phyloP scores from a whole-genome alignment of 1,140 invertebrate genomes.

The Drosophila gunungcola region DNA sequence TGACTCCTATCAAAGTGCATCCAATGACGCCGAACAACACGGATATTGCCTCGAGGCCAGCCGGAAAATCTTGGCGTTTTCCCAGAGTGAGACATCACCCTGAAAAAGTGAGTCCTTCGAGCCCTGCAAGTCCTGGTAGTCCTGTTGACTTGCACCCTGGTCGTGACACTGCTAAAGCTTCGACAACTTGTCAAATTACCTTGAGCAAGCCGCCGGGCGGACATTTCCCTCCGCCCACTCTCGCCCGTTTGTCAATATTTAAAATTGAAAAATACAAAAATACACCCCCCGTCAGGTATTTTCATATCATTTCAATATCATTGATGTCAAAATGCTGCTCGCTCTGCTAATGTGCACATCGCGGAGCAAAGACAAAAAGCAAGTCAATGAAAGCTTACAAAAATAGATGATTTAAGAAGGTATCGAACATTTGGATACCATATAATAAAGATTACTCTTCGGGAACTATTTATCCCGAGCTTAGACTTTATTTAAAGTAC shows the following conservation, averaged over 20 bases:
- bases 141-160: conserved; percentile 56
- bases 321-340: conserved; percentile 64
- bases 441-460: background rate
- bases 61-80: conserved; percentile 33
- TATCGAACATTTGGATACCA: background rate
- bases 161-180: conserved; percentile 66
- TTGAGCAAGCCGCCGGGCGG: conserved; percentile 51
- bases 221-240: background rate
- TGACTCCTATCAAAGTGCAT: conserved; percentile 66
- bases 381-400: conserved; percentile 63
- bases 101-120: background rate
- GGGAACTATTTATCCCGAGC: no score
- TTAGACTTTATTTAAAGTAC: no score
- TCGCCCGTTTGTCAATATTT: conserved; percentile 71
- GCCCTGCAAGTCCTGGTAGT: background rate
- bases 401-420: conserved; percentile 10
- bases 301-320: conserved; percentile 81
- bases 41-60: conserved; percentile 32
- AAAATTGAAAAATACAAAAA: conserved; percentile 77
- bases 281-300: conserved; percentile 38
- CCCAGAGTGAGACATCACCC: conserved; percentile 53
- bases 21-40: conserved; percentile 49
- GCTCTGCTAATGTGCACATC: conserved; percentile 55
- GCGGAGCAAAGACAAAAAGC: conserved; percentile 49
- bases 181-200: conserved; percentile 82